Evolutionary conservation across 2,888 invertebrate genomes (phyloP).

Genomic region (Nemurella pictetii): DNA sequence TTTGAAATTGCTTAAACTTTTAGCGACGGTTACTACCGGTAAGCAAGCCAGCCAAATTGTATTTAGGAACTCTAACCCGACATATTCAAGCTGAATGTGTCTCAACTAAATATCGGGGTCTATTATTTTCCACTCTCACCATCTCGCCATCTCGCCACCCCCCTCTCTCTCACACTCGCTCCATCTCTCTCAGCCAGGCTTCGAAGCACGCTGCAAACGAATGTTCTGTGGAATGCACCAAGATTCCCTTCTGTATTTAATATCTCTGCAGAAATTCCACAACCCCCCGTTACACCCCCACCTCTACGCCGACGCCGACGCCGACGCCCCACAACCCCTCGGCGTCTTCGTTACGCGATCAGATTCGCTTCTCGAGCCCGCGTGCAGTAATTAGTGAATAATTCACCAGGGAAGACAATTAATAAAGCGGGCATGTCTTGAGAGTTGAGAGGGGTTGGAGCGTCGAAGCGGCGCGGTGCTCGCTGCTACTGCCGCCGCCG

Average conservation of each 20-base stretch:
- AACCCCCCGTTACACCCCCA: slow-evolving; percentile 8
- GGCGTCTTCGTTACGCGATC: slow-evolving; percentile 27
- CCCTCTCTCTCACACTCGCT: not conserved
- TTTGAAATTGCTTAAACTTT: not conserved
- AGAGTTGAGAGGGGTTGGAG: slow-evolving; percentile 24
- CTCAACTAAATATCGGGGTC: not conserved
- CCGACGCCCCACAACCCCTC: not conserved
- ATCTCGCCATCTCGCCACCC: not conserved
- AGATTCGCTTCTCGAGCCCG: slow-evolving; percentile 27
- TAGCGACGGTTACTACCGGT: not conserved
- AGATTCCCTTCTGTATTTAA: slow-evolving; percentile 32
- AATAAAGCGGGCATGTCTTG: slow-evolving; percentile 37
- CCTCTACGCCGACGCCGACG: not conserved
- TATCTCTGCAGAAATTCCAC: slow-evolving; percentile 32
- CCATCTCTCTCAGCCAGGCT: no score
- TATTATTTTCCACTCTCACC: not conserved
- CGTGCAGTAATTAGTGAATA: slow-evolving; percentile 41
- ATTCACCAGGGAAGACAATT: slow-evolving; percentile 41
- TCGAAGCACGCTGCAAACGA: not conserved
- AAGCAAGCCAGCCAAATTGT: not conserved
- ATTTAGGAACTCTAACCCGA: not conserved
- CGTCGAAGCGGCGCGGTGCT: not conserved
- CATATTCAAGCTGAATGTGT: no score
- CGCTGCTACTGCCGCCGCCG: no score
- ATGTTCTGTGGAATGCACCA: slow-evolving; percentile 25